Evolutionary conservation across 1,140 invertebrate species (phyloP).

Genomic region (Neelides sp.): DNA sequence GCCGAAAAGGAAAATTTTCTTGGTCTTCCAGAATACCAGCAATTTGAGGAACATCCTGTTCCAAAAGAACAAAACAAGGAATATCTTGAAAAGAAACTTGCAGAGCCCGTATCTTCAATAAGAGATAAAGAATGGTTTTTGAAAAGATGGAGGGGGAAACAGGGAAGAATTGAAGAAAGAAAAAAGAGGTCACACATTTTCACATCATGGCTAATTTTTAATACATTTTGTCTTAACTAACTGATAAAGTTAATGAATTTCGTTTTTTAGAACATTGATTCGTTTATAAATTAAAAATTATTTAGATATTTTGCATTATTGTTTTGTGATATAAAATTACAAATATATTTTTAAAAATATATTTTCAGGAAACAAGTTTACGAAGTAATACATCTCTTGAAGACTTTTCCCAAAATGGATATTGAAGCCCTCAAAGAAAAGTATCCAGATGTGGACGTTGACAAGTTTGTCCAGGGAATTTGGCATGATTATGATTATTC

Average conservation of each 20-base stretch:
- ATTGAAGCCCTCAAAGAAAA: slow-evolving; percentile 52
- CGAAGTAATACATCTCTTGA: slow-evolving; percentile 53
- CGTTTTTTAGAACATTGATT: slow-evolving; percentile 15
- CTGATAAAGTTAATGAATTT: too few relatives aligned
- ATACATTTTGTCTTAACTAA: too few relatives aligned
- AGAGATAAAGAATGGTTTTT: slow-evolving; percentile 27
- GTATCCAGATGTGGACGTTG: slow-evolving; percentile 63
- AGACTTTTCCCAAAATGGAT: slow-evolving; percentile 62
- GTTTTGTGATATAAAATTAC: too few relatives aligned
- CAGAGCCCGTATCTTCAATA: slow-evolving; percentile 13
- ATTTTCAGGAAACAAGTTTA: slow-evolving; percentile 47
- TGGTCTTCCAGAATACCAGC: slow-evolving; percentile 22
- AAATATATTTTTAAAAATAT: slow-evolving; percentile 25
- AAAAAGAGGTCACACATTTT: too few relatives aligned
- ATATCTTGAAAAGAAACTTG: slow-evolving; percentile 16
- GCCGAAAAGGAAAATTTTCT: slow-evolving; percentile 28
- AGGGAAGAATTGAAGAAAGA: slow-evolving; percentile 12
- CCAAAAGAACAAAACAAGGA: slow-evolving; percentile 27
- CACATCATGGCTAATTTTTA: too few relatives aligned
- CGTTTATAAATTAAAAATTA: slow-evolving; percentile 3
- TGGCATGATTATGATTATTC: too few relatives aligned
- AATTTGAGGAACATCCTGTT: slow-evolving; percentile 22
- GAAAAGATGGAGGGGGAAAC: slow-evolving; percentile 9
- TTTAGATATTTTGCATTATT: too few relatives aligned
- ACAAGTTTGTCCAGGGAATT: slow-evolving; percentile 36